Percentiles rank a stretch among this genome's conserved stretches.
Evolutionary conservation across 2,113 vertebrate species (phyloP).

Genomic region (Polyodon spathula): DNA sequence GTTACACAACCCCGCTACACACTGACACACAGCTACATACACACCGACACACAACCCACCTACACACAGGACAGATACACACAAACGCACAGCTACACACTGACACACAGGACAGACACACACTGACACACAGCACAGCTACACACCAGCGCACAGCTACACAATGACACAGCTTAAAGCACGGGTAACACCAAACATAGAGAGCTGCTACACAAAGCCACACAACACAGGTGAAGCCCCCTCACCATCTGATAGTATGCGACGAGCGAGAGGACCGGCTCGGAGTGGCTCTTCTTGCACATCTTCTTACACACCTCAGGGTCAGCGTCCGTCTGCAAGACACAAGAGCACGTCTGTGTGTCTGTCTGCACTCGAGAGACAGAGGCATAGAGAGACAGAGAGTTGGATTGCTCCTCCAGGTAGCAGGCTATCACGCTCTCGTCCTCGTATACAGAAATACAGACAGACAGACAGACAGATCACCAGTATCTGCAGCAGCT

Average conservation of each 20-base stretch:
- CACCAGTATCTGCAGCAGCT: conserved; percentile 88
- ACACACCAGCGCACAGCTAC: not conserved
- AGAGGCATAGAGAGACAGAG: no score
- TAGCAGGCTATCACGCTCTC: no score
- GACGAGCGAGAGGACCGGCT: conserved; percentile 82
- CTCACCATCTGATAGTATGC: conserved; percentile 96
- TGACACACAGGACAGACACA: not conserved
- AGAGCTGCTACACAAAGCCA: not conserved
- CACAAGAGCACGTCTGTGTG: conserved; percentile 4
- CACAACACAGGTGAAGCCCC: no score
- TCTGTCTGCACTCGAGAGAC: not conserved
- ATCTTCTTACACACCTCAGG: conserved; percentile 94
- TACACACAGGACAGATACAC: not conserved
- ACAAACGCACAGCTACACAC: not conserved
- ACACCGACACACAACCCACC: not conserved
- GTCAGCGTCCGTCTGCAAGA: conserved; percentile 85
- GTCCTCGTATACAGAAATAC: no score
- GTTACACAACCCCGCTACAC: not conserved
- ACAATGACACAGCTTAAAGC: not conserved
- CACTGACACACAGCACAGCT: not conserved
- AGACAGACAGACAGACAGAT: no score
- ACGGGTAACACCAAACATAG: not conserved
- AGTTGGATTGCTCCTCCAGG: no score
- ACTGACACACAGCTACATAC: not conserved
- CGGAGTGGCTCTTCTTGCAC: conserved; percentile 80